These are phyloP conservation scores for Mionectes olivaceus DNA, from an alignment of 2,797 vertebrate genomes.

Conservation along the genomic window DNA sequence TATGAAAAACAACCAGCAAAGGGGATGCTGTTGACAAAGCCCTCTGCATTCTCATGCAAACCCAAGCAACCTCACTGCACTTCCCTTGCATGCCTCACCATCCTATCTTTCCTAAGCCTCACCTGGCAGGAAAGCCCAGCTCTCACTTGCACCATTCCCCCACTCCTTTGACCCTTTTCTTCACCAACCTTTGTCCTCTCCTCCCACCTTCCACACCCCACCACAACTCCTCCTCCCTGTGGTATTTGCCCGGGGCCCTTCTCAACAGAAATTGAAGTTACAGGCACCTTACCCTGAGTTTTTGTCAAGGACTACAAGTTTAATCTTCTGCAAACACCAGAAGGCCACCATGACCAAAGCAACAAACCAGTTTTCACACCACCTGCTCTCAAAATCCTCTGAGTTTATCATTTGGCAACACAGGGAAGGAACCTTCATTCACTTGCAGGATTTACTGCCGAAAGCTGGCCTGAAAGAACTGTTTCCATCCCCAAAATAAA, in stretches of 20 bases:
- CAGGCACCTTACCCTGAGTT: neutral
- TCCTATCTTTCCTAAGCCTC: neutral
- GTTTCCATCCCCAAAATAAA: neutral
- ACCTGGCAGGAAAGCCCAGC: neutral
- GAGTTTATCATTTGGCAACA: neutral
- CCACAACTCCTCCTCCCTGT: neutral
- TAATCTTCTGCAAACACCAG: neutral
- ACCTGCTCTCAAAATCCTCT: neutral
- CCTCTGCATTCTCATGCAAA: neutral
- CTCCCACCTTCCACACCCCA: neutral
- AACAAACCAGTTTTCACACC: neutral
- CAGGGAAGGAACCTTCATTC: rapidly evolving
- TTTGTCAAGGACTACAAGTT: neutral
- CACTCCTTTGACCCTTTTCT: neutral
- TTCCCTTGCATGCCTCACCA: neutral
- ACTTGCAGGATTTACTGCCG: neutral
- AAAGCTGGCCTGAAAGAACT: neutral
- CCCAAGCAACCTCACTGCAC: rapidly evolving
- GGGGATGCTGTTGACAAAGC: neutral
- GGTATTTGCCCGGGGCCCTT: neutral
- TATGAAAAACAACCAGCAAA: neutral
- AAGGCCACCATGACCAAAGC: neutral
- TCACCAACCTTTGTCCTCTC: neutral
- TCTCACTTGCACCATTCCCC: neutral
- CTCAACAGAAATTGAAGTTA: neutral